Conservation (phyloP, 2,888 invertebrate species). For the Emmelina monodactyla region DNA sequence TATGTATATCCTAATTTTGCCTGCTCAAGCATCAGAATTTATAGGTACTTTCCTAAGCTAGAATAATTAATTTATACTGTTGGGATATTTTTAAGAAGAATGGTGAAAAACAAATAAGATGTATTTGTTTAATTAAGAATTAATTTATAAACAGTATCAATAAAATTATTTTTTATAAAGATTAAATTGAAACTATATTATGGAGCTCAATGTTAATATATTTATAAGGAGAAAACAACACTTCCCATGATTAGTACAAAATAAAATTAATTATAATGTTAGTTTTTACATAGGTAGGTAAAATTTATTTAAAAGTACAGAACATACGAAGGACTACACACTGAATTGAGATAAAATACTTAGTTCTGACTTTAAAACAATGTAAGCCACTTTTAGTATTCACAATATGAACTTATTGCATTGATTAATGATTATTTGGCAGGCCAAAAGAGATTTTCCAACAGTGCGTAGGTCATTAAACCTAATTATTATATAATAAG, state of each 20-base stretch:
- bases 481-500: conserved; percentile 52
- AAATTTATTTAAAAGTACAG: conserved; percentile 65
- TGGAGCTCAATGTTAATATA: conserved; percentile 68
- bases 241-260: conserved; percentile 68
- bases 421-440: conserved; percentile 60
- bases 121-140: conserved; percentile 1
- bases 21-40: no score
- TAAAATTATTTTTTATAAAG: conserved; percentile 16
- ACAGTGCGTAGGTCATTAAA: conserved; percentile 63
- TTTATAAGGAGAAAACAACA: conserved; percentile 67
- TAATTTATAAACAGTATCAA: conserved; percentile 5
- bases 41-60: no score
- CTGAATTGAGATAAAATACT: conserved; percentile 66
- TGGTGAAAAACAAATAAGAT: background rate
- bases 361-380: conserved; percentile 60
- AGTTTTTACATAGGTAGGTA: conserved; percentile 63
- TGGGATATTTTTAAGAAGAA: no score
- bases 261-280: conserved; percentile 67
- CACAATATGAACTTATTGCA: conserved; percentile 64
- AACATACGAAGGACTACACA: conserved; percentile 66
- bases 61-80: no score
- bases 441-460: conserved; percentile 67
- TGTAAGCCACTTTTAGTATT: conserved; percentile 65
- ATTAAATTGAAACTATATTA: conserved; percentile 57
- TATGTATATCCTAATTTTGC: no score